phyloP scores from a whole-genome alignment of 2,113 vertebrate genomes.

The Oenanthe oenanthe region DNA sequence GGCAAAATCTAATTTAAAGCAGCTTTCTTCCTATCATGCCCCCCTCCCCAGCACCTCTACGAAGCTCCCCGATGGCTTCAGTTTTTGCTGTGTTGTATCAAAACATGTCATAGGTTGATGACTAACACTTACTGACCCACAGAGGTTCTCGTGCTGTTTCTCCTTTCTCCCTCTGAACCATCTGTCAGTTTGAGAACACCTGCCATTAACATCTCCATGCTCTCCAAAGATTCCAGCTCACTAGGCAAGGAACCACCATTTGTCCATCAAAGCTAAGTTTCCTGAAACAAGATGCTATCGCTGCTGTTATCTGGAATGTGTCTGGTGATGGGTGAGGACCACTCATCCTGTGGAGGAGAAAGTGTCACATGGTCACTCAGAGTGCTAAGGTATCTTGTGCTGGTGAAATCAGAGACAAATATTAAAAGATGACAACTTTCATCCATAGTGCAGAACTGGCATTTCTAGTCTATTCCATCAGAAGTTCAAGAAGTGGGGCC shows the following conservation, averaged over 20 bases:
- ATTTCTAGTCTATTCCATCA: neutral
- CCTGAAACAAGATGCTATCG: neutral
- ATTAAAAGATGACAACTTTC: neutral
- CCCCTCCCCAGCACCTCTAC: neutral
- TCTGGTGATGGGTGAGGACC: neutral
- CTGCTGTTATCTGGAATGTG: neutral
- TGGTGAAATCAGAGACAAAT: neutral
- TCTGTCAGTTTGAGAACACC: neutral
- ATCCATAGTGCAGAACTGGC: neutral
- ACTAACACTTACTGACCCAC: neutral
- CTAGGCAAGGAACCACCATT: neutral
- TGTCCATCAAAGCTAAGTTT: neutral
- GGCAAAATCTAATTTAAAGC: slow-evolving; percentile 42
- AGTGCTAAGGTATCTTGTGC: neutral
- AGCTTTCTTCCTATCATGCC: neutral
- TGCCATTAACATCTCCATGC: neutral
- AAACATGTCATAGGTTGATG: neutral
- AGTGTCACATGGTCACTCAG: neutral
- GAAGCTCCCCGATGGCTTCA: neutral
- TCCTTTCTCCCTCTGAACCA: neutral
- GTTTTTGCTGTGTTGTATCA: neutral
- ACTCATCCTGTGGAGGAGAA: neutral
- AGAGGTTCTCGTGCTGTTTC: neutral
- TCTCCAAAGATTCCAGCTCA: neutral
- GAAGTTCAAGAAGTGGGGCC: neutral